These are phyloP conservation scores for Cantharis flavilabris DNA, from an alignment of 2,888 invertebrate genomes.

Conservation along the genomic window DNA sequence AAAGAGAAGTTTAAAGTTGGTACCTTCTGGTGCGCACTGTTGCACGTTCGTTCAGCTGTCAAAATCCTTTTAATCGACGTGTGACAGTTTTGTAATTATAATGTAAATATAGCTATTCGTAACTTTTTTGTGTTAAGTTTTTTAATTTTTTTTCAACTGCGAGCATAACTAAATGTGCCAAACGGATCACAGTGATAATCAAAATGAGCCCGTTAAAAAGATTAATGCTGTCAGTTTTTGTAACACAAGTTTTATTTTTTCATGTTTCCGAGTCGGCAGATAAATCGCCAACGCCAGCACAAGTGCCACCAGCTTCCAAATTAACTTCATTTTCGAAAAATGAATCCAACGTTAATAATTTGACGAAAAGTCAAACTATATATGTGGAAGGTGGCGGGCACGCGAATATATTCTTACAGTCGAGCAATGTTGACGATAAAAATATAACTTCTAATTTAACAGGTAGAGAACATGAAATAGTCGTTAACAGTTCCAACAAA, in stretches of 20 bases:
- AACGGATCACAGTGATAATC: not conserved
- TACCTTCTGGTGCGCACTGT: not conserved
- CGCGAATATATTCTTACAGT: not conserved
- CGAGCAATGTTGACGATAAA: not conserved
- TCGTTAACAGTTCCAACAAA: not conserved
- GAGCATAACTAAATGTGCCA: conserved; percentile 8
- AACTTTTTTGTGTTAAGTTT: not conserved
- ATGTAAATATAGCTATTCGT: not conserved
- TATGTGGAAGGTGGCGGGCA: conserved; percentile 6
- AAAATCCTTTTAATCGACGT: not conserved
- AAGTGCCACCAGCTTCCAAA: not conserved
- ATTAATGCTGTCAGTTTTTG: not conserved
- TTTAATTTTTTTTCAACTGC: conserved; percentile 60
- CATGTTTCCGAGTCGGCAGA: not conserved
- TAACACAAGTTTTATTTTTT: not conserved
- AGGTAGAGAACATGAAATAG: not conserved
- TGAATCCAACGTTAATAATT: not conserved
- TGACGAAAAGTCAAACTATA: not conserved
- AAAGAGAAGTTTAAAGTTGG: not conserved
- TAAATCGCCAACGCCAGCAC: not conserved
- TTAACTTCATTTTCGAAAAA: not conserved
- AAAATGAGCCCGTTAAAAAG: not conserved
- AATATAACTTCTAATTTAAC: not conserved
- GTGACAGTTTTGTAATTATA: not conserved
- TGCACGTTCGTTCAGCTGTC: not conserved